These are phyloP conservation scores for Candoia aspera DNA, from an alignment of 2,113 vertebrate species.

Conservation along the genomic window DNA sequence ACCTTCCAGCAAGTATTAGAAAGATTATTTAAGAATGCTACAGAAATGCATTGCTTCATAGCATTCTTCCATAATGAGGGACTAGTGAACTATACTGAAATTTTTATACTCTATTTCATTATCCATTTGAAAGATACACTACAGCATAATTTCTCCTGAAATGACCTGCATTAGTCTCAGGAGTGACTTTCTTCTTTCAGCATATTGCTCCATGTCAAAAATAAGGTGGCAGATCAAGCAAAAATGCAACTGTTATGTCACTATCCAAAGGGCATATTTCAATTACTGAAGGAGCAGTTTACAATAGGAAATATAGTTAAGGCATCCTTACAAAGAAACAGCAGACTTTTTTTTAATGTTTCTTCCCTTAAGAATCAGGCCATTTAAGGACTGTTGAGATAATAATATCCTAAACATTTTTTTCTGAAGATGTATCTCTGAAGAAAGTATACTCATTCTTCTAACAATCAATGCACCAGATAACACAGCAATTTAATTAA, in stretches of 20 bases:
- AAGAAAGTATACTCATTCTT: background rate
- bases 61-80: background rate
- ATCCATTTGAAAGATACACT: background rate
- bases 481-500: background rate
- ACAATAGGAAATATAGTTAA: constrained; percentile 2
- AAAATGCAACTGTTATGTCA: background rate
- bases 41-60: background rate
- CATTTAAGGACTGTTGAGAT: background rate
- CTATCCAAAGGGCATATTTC: constrained; percentile 5
- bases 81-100: constrained; percentile 5
- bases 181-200: background rate
- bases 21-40: background rate
- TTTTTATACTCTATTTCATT: background rate
- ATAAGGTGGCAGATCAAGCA: background rate
- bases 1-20: constrained; percentile 3
- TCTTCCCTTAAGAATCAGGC: background rate
- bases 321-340: constrained; percentile 9
- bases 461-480: background rate
- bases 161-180: background rate
- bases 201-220: background rate
- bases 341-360: fast-evolving
- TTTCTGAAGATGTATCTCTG: background rate
- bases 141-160: background rate
- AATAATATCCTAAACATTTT: background rate
- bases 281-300: background rate